Percentiles rank a stretch among this genome's conserved stretches.
These are phyloP conservation scores for Scomberomorus guttatus DNA, from an alignment of 2,797 vertebrate species.

Conservation along the genomic window DNA sequence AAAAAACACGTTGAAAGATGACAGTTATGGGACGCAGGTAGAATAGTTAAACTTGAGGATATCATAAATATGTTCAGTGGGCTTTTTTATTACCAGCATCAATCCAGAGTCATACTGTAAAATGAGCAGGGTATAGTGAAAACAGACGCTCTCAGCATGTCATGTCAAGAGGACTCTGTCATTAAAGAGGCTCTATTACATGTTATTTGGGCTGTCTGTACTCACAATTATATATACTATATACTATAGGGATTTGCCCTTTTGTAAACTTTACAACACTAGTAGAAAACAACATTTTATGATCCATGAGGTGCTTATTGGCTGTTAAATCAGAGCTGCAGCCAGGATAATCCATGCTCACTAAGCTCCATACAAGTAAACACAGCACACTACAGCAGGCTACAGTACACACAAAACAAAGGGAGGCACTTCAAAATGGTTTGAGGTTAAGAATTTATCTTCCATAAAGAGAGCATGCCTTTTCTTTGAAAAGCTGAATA, in stretches of 20 bases:
- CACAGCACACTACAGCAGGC: background rate
- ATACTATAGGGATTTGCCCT: background rate
- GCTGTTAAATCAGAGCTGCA: background rate
- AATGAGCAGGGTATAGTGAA: slow-evolving; percentile 4
- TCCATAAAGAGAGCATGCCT: background rate
- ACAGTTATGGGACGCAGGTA: background rate
- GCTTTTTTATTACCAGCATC: background rate
- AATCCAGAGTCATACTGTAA: slow-evolving; percentile 8
- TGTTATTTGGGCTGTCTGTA: slow-evolving; percentile 10
- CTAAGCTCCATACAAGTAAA: slow-evolving; percentile 4
- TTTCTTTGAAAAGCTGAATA: background rate
- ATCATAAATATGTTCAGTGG: slow-evolving; percentile 7
- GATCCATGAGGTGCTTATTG: slow-evolving; percentile 15
- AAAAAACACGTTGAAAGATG: background rate
- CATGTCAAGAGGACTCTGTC: slow-evolving; percentile 11
- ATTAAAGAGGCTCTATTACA: slow-evolving; percentile 24
- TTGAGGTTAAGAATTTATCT: background rate
- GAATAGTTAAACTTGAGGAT: background rate
- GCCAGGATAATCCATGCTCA: slow-evolving; percentile 12
- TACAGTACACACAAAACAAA: background rate
- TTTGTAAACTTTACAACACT: background rate
- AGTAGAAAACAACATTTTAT: slow-evolving; percentile 5
- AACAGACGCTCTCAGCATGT: slow-evolving; percentile 30
- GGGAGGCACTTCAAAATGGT: background rate
- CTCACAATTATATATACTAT: background rate